These are phyloP conservation scores for Aegotheles bennettii DNA, from an alignment of 2,113 vertebrate species.

Conservation along the genomic window DNA sequence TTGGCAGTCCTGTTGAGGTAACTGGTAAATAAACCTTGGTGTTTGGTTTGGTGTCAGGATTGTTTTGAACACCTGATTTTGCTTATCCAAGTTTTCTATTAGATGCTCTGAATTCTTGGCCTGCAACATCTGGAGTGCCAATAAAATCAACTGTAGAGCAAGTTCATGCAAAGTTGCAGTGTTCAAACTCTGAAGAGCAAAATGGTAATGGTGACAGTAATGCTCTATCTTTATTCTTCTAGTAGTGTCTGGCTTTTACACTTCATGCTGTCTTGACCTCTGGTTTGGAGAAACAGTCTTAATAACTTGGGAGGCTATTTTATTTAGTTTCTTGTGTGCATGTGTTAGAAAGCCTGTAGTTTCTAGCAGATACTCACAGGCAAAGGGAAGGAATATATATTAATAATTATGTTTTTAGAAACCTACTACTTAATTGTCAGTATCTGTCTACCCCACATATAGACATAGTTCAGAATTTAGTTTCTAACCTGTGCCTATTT, in stretches of 20 bases:
- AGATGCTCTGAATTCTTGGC: background rate
- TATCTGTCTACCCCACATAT: background rate
- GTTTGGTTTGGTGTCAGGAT: background rate
- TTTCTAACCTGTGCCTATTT: background rate
- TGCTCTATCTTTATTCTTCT: background rate
- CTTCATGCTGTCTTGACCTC: background rate
- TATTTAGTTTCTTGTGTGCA: background rate
- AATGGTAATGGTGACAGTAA: background rate
- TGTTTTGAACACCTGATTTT: background rate
- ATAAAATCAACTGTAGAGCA: background rate
- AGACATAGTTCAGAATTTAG: background rate
- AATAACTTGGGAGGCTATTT: background rate
- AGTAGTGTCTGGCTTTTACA: background rate
- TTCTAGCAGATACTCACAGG: background rate
- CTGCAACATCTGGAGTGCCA: background rate
- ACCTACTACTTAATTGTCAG: background rate
- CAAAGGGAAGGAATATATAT: background rate
- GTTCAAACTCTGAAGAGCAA: background rate
- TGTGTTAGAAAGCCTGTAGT: background rate
- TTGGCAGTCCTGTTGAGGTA: conserved; percentile 4
- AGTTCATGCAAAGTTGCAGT: background rate
- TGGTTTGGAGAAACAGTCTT: background rate
- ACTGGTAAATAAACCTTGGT: background rate
- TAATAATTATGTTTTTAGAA: background rate
- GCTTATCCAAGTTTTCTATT: background rate